Base-by-base conservation (phyloP, 1,140 invertebrate genomes). In the Bombus pyrosoma region DNA sequence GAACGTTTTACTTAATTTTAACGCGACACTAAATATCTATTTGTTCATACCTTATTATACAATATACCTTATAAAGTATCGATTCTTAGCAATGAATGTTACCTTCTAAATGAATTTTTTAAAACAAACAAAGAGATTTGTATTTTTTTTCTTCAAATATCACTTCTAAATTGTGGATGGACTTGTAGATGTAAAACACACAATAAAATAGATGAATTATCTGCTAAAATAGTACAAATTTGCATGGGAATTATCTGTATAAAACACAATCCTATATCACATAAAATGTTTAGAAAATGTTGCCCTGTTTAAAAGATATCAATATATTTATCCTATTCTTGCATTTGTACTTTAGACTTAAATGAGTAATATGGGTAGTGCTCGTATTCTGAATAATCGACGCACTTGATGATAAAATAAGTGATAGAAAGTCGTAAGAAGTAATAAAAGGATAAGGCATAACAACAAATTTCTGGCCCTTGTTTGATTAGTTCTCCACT, bases 401-500 rank as follows among this genome's bases (percentile, higher is more conserved):
- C 92, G 91, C 37, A 94, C 86, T 83, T 95, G 93, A 87, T 94
- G 91, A 71, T 94, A 91, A 90, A 95, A 94, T 10, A 94, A 79
- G 68, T 94, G 94, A 83, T 95, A 95, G 34, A 95, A 68, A 3
- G 92, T 95, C 1, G 94, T 79, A 68, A 88, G 43, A 10, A 95
- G 85, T 53, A 95, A 74, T 18, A 93, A 57, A 18, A 86, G 62
- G 10, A 95, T 89, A 25, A 95, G 86, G 37, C 92, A 72, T 18
- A 95, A 62, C 57, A 95, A 87, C 18, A 94, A 78, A 86, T 95
- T 95, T 80, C 93, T 91, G 22, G 93, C 93, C 86, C 92, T 94
- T 22, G 91, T 87, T 22, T 95, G 93, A 87, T 93, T 93, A 3
- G 87, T 88, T 81, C 95, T 94, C 97, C 97, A 98, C 80, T 96